Base-by-base conservation (phyloP, 2,113 vertebrate genomes). In the Chamaea fasciata region DNA sequence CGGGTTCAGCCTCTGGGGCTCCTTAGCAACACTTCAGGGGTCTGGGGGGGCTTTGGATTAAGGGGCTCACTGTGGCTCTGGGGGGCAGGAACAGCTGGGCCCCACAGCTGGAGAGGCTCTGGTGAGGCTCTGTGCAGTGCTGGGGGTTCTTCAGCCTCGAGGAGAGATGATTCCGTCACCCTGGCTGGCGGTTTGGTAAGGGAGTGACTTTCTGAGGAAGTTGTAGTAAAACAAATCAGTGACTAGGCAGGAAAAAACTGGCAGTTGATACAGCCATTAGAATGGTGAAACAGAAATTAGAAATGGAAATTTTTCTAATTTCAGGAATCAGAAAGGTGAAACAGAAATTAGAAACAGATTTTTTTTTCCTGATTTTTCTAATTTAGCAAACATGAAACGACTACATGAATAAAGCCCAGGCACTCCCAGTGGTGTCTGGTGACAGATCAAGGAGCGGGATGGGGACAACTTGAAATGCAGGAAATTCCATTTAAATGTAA, bases 361-460 rank as follows among this genome's bases (percentile, higher is more conserved):
- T n/a, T n/a, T n/a, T n/a, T n/a, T n/a, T n/a, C n/a, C n/a, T n/a
- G n/a, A n/a, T n/a, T n/a, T 47, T 47, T 49, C 49, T 50, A 50
- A 50, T 50, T 50, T 50, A 15, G 49, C 4, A 8, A 50, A 50
- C 49, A 26, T 15, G 49, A 26, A 50, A 50, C 49, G 24, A 50
- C 49, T 50, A 26, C 49, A 50, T 50, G 24, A 50, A 27, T 9
- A 42, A 53, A 47, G 30, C 11, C 12, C 59, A 49, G 62, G 3
- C 17, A 37, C 8, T 59, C 63, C 22, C 37, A 57, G 23, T 18
- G 11, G 13, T 42, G 52, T 33, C 37, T 57, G 16, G 41, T 52
- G 37, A 18, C 30, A 37, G 49, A 8, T n/a, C 12, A 31, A 37
- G 14, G 56, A 74, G 11, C 0, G 0, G 0, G 1, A 42, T 31